These are phyloP conservation scores for Machaerirhynchus nigripectus DNA, from an alignment of 2,113 vertebrate species.

Conservation along the genomic window DNA sequence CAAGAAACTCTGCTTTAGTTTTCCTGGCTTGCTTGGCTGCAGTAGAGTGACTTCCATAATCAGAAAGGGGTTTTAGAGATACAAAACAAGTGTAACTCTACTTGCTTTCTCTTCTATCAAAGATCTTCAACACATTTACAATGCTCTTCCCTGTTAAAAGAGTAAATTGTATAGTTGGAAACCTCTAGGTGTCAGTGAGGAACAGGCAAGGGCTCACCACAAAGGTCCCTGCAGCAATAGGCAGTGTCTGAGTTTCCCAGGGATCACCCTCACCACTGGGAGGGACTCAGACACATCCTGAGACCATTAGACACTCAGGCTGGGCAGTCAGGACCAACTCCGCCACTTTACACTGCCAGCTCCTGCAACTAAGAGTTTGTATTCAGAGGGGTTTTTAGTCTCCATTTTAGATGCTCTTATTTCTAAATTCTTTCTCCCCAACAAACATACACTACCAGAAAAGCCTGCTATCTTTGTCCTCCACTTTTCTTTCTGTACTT, in stretches of 20 bases:
- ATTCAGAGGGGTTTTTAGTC: background rate
- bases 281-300: background rate
- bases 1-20: background rate
- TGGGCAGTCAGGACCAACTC: background rate
- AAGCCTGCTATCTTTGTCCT: background rate
- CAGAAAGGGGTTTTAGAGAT: background rate
- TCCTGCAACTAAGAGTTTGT: background rate
- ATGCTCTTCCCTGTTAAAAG: background rate
- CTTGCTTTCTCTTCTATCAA: background rate
- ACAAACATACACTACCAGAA: background rate
- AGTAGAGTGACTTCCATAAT: background rate
- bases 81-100: background rate
- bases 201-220: background rate
- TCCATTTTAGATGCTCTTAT: background rate
- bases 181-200: background rate
- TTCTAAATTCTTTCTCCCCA: background rate
- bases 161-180: background rate
- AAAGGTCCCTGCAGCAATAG: background rate
- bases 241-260: background rate
- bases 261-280: accelerated
- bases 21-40: background rate
- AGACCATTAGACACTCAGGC: background rate
- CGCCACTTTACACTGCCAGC: background rate
- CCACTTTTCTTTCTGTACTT: background rate
- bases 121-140: background rate